Percentiles rank a stretch among this genome's conserved stretches.
These are phyloP conservation scores for Eulacestoma nigropectus DNA, from an alignment of 2,113 vertebrate species.

Conservation along the genomic window DNA sequence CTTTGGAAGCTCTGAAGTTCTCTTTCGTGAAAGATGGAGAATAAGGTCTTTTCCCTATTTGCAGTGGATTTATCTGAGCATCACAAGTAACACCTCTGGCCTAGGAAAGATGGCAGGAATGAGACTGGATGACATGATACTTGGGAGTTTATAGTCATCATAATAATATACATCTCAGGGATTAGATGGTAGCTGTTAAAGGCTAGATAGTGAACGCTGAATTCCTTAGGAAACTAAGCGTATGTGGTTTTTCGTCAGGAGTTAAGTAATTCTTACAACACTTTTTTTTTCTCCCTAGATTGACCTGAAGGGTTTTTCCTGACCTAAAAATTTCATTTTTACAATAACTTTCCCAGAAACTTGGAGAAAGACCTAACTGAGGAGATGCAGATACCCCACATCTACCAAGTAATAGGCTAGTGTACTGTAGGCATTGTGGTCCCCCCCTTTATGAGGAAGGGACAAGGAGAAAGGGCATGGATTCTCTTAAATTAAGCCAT, in stretches of 20 bases:
- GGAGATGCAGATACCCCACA: neutral
- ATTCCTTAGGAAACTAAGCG: neutral
- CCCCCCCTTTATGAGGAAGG: neutral
- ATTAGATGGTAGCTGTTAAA: neutral
- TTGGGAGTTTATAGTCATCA: neutral
- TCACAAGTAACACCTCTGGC: constrained; percentile 77
- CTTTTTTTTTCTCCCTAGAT: neutral
- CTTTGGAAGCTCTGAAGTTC: constrained; percentile 70
- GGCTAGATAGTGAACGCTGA: neutral
- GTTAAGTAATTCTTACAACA: neutral
- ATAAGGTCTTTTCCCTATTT: constrained; percentile 68
- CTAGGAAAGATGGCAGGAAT: constrained; percentile 60
- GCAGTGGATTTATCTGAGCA: constrained; percentile 75
- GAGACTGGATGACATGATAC: neutral
- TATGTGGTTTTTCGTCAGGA: neutral
- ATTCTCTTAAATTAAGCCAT: neutral
- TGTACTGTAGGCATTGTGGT: neutral
- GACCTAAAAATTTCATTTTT: neutral
- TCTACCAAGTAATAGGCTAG: neutral
- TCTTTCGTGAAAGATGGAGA: constrained; percentile 77
- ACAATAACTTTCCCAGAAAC: neutral
- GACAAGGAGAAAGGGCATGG: neutral
- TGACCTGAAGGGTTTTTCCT: neutral
- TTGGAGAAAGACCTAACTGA: neutral
- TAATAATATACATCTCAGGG: neutral